Conservation (phyloP, 1,140 invertebrate species). For the Phocides pigmalion region DNA sequence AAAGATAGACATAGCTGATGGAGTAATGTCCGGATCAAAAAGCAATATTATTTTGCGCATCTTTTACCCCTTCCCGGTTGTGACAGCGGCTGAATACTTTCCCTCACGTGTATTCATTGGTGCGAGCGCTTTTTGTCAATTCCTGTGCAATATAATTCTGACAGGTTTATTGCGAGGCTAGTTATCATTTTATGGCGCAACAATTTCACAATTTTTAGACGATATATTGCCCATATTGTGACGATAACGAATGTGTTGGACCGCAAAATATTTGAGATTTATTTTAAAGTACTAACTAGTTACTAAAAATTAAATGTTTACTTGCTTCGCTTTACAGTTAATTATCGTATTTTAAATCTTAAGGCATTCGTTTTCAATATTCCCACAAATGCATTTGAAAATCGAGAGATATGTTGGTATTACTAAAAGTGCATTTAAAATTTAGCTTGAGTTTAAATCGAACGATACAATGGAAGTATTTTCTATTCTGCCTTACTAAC, state of each 20-base stretch:
- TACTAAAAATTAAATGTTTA: not conserved
- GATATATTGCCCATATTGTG: constrained; percentile 24
- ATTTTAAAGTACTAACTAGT: not conserved
- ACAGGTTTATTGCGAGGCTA: constrained; percentile 27
- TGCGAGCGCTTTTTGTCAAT: constrained; percentile 22
- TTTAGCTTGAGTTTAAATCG: not conserved
- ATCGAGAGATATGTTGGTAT: too few species aligned
- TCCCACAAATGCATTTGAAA: not conserved
- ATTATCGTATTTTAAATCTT: too few species aligned
- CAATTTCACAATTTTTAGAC: constrained; percentile 32
- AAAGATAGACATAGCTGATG: too few species aligned
- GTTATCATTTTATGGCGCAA: constrained; percentile 27
- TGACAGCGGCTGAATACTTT: not conserved
- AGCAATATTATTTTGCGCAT: too few species aligned
- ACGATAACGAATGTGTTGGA: constrained; percentile 11
- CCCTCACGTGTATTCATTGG: constrained; percentile 21
- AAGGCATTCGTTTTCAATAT: too few species aligned
- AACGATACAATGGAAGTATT: constrained; percentile 7
- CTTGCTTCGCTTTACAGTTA: too few species aligned
- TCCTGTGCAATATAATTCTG: constrained; percentile 27
- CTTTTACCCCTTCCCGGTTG: not conserved
- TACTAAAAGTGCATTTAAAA: constrained; percentile 1
- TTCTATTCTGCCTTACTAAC: constrained; percentile 6
- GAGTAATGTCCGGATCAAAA: too few species aligned
- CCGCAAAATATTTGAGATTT: not conserved